Evolutionary conservation across 2,113 vertebrate genomes (phyloP), one percentile per base, ranked within the genome.

Genomic region (Steatornis caripensis): DNA sequence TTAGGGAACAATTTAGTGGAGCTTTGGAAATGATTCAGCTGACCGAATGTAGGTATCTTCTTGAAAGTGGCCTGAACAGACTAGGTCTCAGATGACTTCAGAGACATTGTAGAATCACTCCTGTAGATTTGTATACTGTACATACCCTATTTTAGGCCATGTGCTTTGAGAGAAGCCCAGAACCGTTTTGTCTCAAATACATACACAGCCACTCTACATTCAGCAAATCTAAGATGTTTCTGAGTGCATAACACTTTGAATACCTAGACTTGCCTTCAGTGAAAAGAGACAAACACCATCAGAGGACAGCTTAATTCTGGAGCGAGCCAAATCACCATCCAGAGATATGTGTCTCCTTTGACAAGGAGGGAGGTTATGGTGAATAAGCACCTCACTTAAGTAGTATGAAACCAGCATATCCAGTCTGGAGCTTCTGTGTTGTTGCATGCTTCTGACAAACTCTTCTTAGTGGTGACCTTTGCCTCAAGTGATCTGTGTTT

Each of bases 361-460:
- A 92, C 91, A 92, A 87, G 30, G 39, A 93, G 39, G 54, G 45
- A 90, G 5, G 19, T 41, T 74, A 26, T 36, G 45, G 23, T 75
- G 72, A 87, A 78, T 22, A 89, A n/a, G 22, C 4, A 3, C 26
- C 78, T 89, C 55, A 75, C 32, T 37, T 80, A 70, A 90, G 72
- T 5, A 87, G 51, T 5, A 17, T 53, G 69, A 94, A 96, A 96
- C 93, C 76, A 71, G 87, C 48, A 51, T 71, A 95, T 97, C 93
- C 87, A 82, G 96, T 87, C 57, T 92, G 77, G 30, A 87, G 37
- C 43, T 89, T 36, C 69, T 91, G 34, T 68, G 89, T 39, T 81
- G 55, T 81, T 93, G 41, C 55, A 71, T 48, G 60, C 64, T 81
- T 89, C 84, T 76, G 69, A 87, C 72, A 87, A 89, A 58, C 60